Base-by-base conservation (phyloP, 2,113 vertebrate species). In the Colius striatus region DNA sequence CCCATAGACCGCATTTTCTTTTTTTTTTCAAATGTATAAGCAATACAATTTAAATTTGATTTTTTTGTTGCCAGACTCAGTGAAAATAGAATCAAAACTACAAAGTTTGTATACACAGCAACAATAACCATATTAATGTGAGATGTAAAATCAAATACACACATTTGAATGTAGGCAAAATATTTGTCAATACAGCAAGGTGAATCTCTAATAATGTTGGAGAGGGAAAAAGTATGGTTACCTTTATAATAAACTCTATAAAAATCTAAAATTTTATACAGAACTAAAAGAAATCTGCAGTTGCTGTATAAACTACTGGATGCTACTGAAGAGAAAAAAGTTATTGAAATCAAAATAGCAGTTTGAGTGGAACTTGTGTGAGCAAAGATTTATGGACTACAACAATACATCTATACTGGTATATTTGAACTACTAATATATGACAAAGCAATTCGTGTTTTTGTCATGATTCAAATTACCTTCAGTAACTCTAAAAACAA, bases 41-140 rank as follows among this genome's bases (percentile, higher is more conserved):
- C 38, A 93, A 84, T 83, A 54, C 25, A 77, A 43, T 93, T 81
- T 75, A 82, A 83, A 83, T 93, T 86, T 66, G 41, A 76, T 94
- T 90, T 92, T 94, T 16, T 53, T 67, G 23, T 61, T 95, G 27
- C 67, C 65, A 75, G 75, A 9, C 34, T 84, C 13, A 50, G 21
- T 80, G 68, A 87, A 93, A 96, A 80, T 54, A 93, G 53, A 70
- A 93, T 90, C 76, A 72, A 53, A 93, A 43, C 65, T 58, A 72
- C 13, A 45, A 65, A 61, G 4, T 68, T 77, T 71, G 62, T 61
- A 34, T 70, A 63, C 55, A 73, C 19, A 79, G 45, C 57, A 90
- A 89, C 78, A 87, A 54, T 45, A 87, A 13, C 34, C 23, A 48
- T 72, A 36, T 62, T 75, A 87, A 82, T 73, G 74, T 43, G n/a